Base-by-base conservation (phyloP, 2,113 vertebrate species). In the Poecile atricapillus region DNA sequence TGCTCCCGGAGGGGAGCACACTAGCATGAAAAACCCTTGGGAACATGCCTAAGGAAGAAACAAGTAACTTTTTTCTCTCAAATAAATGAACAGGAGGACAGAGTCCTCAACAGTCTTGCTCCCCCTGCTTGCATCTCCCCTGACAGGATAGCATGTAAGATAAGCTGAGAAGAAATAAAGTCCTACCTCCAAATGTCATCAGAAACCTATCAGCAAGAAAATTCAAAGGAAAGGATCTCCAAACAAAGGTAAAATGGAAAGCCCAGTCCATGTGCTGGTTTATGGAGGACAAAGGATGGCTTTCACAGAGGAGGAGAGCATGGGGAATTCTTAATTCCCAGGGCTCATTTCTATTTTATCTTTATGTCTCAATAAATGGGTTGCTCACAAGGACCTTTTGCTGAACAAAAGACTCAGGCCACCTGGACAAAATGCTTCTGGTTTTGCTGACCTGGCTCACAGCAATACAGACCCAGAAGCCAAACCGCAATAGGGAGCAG, bases 401-500 rank as follows among this genome's bases (percentile, higher is more conserved):
- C 41, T 46, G 50, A 83, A 53, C 24, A 83, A 37, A 53, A 67
- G 74, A 41, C 56, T n/a, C 17, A 20, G 58, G 33, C 62, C 43
- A 93, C 64, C 1, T 74, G 84, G 64, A 78, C 55, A 91, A 74
- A 82, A 10, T 11, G 16, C 27, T 78, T 41, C 56, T 67, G 56
- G 8, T 63, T 87, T 82, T 90, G 43, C 43, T 87, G 39, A 59
- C 31, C 27, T 50, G n/a, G 22, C 73, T 91, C 68, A 87, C 43
- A 60, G 64, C 39, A 69, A 24, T 31, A 31, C 31, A 80, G 53
- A 50, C 39, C 62, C 74, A 73, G 24, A 75, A 71, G 41, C 44
- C 86, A 83, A 80, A 76, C 4, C 24, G 30, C 49, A 73, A 3
- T 0, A 69, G 0, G 2, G 2, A 64, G 47, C 25, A 63, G 18